Conservation (phyloP, 1,140 invertebrate species). For the Pachypsylla venusta region DNA sequence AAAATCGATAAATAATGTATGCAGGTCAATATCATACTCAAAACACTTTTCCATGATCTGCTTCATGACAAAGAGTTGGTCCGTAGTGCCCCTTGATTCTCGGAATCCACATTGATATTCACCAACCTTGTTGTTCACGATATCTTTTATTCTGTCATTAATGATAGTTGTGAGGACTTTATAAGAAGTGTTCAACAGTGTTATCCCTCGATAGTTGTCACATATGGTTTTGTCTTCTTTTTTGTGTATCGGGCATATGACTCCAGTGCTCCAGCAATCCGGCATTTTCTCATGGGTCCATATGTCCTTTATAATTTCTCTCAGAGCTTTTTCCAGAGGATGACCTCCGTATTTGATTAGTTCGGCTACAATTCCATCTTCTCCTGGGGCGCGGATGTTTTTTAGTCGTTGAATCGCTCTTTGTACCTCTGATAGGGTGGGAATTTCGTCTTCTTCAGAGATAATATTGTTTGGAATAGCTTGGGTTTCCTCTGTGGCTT, state of each 20-base stretch:
- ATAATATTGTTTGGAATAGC: too few species aligned
- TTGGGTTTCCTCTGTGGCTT: too few species aligned
- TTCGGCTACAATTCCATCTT: background rate
- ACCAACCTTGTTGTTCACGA: constrained; percentile 8
- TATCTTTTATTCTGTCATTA: constrained; percentile 1
- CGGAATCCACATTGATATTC: constrained; percentile 16
- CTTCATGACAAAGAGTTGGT: constrained; percentile 15
- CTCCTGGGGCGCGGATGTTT: background rate
- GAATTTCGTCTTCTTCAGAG: background rate
- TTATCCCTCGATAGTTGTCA: constrained; percentile 16
- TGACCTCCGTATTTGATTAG: constrained; percentile 3
- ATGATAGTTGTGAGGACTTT: constrained; percentile 12
- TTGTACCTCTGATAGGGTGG: background rate
- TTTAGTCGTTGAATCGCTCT: constrained; percentile 8
- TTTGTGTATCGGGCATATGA: constrained; percentile 21
- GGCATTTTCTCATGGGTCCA: constrained; percentile 19
- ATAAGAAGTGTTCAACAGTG: constrained; percentile 11
- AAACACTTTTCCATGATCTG: constrained; percentile 12
- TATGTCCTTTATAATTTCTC: background rate
- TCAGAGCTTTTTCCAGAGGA: background rate
- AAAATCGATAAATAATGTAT: too few species aligned
- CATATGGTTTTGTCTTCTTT: constrained; percentile 20
- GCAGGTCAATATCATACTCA: background rate
- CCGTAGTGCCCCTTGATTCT: constrained; percentile 6
- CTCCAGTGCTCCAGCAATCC: constrained; percentile 19